Conservation (phyloP, 1,140 invertebrate species). For the Vanessa atalanta region DNA sequence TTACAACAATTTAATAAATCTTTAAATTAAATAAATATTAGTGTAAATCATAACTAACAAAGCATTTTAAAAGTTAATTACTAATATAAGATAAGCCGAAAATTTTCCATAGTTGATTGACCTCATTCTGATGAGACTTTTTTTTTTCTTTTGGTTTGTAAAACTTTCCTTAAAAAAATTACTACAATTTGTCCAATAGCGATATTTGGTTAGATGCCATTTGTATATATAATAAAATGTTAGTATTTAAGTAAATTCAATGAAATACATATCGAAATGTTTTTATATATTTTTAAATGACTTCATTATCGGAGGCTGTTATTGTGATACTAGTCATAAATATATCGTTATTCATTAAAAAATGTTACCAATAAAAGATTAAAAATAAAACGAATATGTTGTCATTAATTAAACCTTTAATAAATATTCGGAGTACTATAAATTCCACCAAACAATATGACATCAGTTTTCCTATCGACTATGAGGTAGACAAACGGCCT, state of each 20-base stretch:
- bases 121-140: no score
- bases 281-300: constrained; percentile 17
- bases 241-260: background rate
- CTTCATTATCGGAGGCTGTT: constrained; percentile 44
- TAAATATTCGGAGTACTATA: constrained; percentile 54
- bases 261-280: constrained; percentile 28
- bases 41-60: no score
- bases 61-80: no score
- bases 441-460: constrained; percentile 77
- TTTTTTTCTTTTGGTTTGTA: no score
- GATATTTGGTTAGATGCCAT: background rate
- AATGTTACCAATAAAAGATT: constrained; percentile 16
- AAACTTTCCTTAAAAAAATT: no score
- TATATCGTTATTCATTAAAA: constrained; percentile 36
- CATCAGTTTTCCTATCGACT: constrained; percentile 71
- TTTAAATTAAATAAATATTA: no score
- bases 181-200: no score
- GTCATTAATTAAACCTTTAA: constrained; percentile 3
- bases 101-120: no score
- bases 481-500: constrained; percentile 78
- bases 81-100: no score
- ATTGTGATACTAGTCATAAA: constrained; percentile 67
- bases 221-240: background rate
- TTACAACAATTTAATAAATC: no score
- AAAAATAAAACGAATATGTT: constrained; percentile 18